Evolutionary conservation across 2,888 invertebrate species (phyloP), one percentile per base, ranked within the genome.

Genomic region (Rugalucina vietnamica): DNA sequence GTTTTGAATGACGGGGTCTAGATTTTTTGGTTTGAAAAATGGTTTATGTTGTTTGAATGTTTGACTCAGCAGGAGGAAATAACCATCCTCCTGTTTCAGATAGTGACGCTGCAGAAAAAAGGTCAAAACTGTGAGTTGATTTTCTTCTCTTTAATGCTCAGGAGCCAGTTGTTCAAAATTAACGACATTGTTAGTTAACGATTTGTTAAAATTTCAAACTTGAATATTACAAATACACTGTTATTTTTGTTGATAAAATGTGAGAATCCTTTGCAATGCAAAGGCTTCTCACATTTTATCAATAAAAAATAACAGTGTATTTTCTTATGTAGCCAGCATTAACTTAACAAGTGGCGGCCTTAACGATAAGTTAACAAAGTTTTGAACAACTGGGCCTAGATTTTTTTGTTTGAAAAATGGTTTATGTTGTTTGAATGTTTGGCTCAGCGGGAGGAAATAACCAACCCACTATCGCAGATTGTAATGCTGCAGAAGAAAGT

Each of bases 1-100:
- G 97, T 96, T 93, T 97, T 97, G 79, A 97, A 97, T 93, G 96
- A 97, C 87, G 97, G 97, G 93, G 96, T 98, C 91, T 90, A 92
- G 43, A 86, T 87, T 8, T 92, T 96, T 72, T 94, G 95, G 49
- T 94, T 93, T 36, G 95, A 95, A 79, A 91, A 96, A 65, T 89
- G 91, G 27, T 91, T 92, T 49, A 96, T 95, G 90, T 91, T 93
- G 85, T 98, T 98, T 88, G 98, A 98, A 92, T 97, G 97, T 93
- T 96, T 96, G 12, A 95, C 96, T 39, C 97, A 98, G 88, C 97
- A 98, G 94, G 97, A 98, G 85, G 98, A 98, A 94, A 97, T 98
- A 76, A 96, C 97, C 54, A 96, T 96, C 73, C 95, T 98, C 73
- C 96, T 97, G 73, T 96, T 97, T 0, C 95, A 96, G 89, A 92